These are phyloP conservation scores for Connochaetes taurinus DNA, from an alignment of 2,113 vertebrate species.

Conservation along the genomic window DNA sequence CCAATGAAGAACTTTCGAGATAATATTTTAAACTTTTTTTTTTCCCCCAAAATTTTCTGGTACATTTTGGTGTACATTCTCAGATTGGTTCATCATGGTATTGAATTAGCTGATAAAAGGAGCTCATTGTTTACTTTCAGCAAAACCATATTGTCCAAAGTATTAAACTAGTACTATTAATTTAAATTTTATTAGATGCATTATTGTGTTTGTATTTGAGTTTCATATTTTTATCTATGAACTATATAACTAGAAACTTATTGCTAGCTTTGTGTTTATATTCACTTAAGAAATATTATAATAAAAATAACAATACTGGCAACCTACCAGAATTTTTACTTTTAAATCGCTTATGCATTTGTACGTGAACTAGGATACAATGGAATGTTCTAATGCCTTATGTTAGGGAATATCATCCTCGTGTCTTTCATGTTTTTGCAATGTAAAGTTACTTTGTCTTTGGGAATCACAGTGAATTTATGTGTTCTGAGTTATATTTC, in stretches of 20 bases:
- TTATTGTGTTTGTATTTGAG: constrained; percentile 10
- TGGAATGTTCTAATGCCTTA: not conserved
- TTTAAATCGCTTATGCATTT: not conserved
- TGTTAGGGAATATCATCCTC: not conserved
- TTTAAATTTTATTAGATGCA: not conserved
- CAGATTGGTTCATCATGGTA: not conserved
- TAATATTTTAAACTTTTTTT: not conserved
- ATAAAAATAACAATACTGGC: not conserved
- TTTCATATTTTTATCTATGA: not conserved
- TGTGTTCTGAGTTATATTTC: not conserved
- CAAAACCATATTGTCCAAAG: not conserved
- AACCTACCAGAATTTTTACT: not conserved
- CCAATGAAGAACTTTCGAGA: not conserved
- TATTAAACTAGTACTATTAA: not conserved
- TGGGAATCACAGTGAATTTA: not conserved
- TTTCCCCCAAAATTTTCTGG: not conserved
- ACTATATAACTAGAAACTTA: not conserved
- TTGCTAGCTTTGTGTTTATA: not conserved
- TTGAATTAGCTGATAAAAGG: not conserved
- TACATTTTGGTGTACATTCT: not conserved
- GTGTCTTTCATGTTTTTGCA: not conserved
- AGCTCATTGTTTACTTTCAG: not conserved
- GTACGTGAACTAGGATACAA: not conserved
- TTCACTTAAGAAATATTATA: not conserved
- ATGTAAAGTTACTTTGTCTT: not conserved